Base-by-base conservation (phyloP, 2,797 vertebrate species). In the Pachyuromys duprasi region DNA sequence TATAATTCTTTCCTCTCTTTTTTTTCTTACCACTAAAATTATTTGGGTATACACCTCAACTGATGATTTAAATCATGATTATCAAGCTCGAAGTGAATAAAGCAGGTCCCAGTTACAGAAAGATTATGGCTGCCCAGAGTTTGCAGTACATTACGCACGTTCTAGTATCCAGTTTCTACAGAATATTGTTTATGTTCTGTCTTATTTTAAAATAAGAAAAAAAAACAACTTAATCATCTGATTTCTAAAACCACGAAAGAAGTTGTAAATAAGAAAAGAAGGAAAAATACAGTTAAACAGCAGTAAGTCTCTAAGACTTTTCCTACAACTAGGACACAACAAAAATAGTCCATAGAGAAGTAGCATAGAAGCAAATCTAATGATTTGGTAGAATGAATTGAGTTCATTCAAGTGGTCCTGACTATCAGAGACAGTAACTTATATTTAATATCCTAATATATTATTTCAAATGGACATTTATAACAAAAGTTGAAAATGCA, bases 111-210 rank as follows among this genome's bases (percentile, higher is more conserved):
- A 3, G 49, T 81, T 88, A 78, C 8, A 93, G 42, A 86, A 94
- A 78, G 12, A 42, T 78, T 76, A 74, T 82, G 17, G 86, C 49
- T 89, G 11, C 15, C 42, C 84, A 8, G 7, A 18, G 12, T 89
- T 93, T 86, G 18, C 0, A 74, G 26, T 72, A 65, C 8, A 63
- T 86, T 63, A 78, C 20, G 86, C 8, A 80, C 90, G n/a, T 55
- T 95, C 62, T 92, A 88, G 81, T 53, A 96, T 83, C 75, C 0
- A 53, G 49, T 91, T 95, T 94, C 9, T 84, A 90, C 92, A 78
- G 39, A 81, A 1, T 14, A 36, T 92, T 70, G 33, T 72, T 97
- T 89, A 92, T n/a, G 65, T 8, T 75, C 1, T 80, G 8, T 62
- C 12, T 92, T 90, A 53, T 83, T 91, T 91, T 70, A 74, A 89